phyloP scores from a whole-genome alignment of 2,113 vertebrate genomes.

The Zosterops japonicus region DNA sequence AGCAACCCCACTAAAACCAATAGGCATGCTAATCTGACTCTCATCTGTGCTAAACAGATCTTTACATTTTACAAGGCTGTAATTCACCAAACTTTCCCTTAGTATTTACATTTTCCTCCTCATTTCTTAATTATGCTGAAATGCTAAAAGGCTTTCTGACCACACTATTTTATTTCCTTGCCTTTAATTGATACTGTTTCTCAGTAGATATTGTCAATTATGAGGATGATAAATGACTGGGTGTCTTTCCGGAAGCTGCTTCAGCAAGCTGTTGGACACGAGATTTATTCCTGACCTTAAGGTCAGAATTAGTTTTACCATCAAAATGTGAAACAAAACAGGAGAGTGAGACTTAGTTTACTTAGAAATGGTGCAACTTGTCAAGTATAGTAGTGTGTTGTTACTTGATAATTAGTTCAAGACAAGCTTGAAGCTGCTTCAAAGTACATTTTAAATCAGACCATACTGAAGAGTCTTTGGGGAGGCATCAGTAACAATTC shows the following conservation, averaged over 20 bases:
- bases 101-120: not conserved
- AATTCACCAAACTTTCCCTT: not conserved
- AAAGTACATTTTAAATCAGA: slow-evolving; percentile 64
- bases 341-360: slow-evolving; percentile 29
- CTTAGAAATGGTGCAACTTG: slow-evolving; percentile 26
- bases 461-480: slow-evolving; percentile 26
- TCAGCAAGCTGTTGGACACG: slow-evolving; percentile 39
- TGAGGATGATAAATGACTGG: slow-evolving; percentile 57
- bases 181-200: slow-evolving; percentile 59
- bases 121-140: not conserved
- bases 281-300: slow-evolving; percentile 56
- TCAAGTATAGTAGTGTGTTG: slow-evolving; percentile 20
- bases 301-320: slow-evolving; percentile 50
- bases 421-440: slow-evolving; percentile 30
- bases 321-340: slow-evolving; percentile 5
- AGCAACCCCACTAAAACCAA: not conserved
- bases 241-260: slow-evolving; percentile 54
- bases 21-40: not conserved
- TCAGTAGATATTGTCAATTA: slow-evolving; percentile 44
- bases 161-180: slow-evolving; percentile 44
- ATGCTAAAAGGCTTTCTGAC: slow-evolving; percentile 44
- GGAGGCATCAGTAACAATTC: slow-evolving; percentile 41
- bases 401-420: slow-evolving; percentile 68
- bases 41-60: not conserved
- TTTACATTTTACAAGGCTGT: not conserved